Base-by-base conservation (phyloP, 2,113 vertebrate species). In the Chamaetylas fuelleborni region DNA sequence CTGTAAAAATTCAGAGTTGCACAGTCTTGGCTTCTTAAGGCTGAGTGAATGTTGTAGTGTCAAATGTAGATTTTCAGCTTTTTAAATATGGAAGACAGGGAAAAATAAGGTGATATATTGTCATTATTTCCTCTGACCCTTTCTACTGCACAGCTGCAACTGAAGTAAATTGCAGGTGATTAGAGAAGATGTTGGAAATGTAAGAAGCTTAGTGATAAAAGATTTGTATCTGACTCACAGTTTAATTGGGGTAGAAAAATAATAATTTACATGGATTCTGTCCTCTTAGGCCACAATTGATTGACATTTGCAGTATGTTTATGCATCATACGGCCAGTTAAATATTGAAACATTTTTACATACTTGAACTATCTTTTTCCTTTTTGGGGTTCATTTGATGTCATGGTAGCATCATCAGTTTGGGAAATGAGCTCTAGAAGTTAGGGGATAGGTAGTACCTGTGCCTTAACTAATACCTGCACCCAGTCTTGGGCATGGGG, bases 121-220 rank as follows among this genome's bases (percentile, higher is more conserved):
- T 80, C 18, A 26, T 61, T 71, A 19, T 84, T 81, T 91, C 19
- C 34, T 72, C 53, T 72, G 26, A 22, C 24, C 48, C 38, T 82
- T 93, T 84, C 57, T 82, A 20, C n/a, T 60, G 28, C 40, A 45
- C 61, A 91, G 78, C 72, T 82, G 25, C 51, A 95, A 61, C 24
- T 51, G 80, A 91, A 87, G 43, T 84, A 84, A 91, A 92, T 89
- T 93, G 57, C 40, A 92, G 70, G 47, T 78, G 57, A 84, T 93
- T 87, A 89, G 72, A 81, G 62, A 92, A 79, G 26, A 74, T 57
- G 31, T 76, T 89, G 66, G 79, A 92, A 77, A 84, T 81, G 4
- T 89, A 76, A 91, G 77, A 79, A 79, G 70, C 40, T 92, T 92
- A 76, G 61, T 57, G 36, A 45, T 79, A 67, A 81, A 70, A 93